phyloP scores from a whole-genome alignment of 2,113 vertebrate genomes.

The Brachirus orientalis region DNA sequence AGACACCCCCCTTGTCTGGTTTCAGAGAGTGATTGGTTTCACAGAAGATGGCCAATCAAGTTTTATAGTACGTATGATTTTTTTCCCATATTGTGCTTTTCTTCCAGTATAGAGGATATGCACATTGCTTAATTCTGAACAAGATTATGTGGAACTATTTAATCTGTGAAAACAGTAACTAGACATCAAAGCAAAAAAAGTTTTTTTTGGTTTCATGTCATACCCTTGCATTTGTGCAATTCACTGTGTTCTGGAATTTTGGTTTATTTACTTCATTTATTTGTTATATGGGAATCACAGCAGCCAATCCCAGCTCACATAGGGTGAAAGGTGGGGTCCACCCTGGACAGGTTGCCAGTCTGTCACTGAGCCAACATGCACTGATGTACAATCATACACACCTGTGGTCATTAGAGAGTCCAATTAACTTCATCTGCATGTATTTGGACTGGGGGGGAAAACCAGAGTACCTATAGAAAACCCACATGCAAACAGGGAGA shows the following conservation, averaged over 20 bases:
- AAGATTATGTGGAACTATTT: conserved; percentile 40
- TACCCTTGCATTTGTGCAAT: conserved; percentile 38
- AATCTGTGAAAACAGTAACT: conserved; percentile 45
- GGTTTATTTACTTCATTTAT: not conserved
- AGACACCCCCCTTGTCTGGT: conserved; percentile 66
- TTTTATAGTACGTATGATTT: not conserved
- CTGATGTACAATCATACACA: no score
- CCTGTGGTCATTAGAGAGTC: no score
- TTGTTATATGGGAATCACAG: not conserved
- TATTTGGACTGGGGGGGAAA: no score
- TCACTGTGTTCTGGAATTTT: not conserved
- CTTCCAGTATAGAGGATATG: conserved; percentile 40
- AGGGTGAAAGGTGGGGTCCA: no score
- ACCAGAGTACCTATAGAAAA: no score
- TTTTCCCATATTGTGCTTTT: conserved; percentile 26
- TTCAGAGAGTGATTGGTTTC: conserved; percentile 63
- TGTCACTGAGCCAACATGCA: no score
- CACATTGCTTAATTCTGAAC: no score
- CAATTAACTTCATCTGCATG: no score
- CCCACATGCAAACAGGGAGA: no score
- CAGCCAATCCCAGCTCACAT: no score
- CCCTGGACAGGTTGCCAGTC: no score
- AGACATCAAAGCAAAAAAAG: conserved; percentile 64
- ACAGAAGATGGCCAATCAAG: conserved; percentile 47
- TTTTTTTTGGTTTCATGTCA: conserved; percentile 53